Base-by-base conservation (phyloP, 2,888 invertebrate species). In the Andrena praecox region DNA sequence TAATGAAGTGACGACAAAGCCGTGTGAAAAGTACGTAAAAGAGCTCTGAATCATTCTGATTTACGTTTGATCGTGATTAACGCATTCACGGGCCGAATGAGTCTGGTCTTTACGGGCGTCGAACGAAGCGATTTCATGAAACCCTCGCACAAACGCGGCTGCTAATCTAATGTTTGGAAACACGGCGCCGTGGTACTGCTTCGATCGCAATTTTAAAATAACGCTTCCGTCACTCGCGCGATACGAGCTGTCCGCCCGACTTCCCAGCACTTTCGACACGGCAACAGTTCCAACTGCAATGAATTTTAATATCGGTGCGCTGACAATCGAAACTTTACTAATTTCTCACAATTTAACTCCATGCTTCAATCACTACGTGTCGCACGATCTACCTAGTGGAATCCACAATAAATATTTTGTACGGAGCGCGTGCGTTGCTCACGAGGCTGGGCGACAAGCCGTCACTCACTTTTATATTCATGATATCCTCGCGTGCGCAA, bases 1-100 rank as follows among this genome's bases (percentile, higher is more conserved):
- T 84, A 84, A 76, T 64, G 68, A 75, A 74, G 68, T 79, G 76
- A 64, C 73, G 56, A 70, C 66, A 67, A 71, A 42, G 69, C 70
- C 54, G 70, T 35, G 69, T 56, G 59, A 67, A 76, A 76, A 33
- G 42, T 56, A 29, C 64, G 10, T 27, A 56, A n/a, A 74, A 74
- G 69, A 35, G 59, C 59, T 62, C 35, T 60, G 68, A 77, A 67
- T 86, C 73, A 77, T 71, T 73, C 74, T 50, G 68, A 76, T 74
- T 80, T 63, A 67, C 67, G 70, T 80, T 70, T 68, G 80, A 73
- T 73, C 69, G 64, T 74, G 70, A 82, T 70, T 80, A 82, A 74
- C 80, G 80, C 67, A 80, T 80, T 67, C 69, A 66, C 59, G 20
- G 31, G 24, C 1, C n/a, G 54, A 33, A 56, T 52, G 69, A 42